Evolutionary conservation across 2,888 invertebrate genomes (phyloP).

Genomic region (Eristalis arbustorum): DNA sequence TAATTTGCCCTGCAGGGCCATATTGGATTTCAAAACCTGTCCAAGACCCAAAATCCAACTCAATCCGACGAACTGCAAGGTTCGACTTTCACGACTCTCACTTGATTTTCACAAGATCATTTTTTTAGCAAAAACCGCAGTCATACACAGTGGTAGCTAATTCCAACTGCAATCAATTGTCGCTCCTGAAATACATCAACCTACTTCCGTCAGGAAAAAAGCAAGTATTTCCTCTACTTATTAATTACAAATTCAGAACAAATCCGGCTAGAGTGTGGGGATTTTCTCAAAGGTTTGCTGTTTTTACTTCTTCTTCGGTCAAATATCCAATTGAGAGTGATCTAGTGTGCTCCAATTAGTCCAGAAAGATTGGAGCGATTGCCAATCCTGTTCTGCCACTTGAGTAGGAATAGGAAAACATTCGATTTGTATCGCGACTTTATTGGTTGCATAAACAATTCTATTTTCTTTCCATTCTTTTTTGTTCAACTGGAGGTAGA

Average conservation of each 20-base stretch:
- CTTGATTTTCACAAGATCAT: too few relatives aligned
- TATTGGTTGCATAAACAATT: background rate
- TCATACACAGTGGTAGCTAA: background rate
- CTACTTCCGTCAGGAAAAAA: slow-evolving; percentile 12
- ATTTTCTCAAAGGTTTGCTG: slow-evolving; percentile 4
- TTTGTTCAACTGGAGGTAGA: background rate
- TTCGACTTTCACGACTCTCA: too few relatives aligned
- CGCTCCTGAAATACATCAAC: background rate
- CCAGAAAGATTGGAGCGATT: slow-evolving; percentile 53
- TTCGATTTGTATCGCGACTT: background rate
- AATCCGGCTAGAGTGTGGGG: slow-evolving; percentile 30
- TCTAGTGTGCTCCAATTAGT: slow-evolving; percentile 57
- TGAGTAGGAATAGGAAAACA: background rate
- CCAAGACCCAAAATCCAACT: background rate
- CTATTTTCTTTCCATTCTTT: background rate
- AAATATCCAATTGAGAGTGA: slow-evolving; percentile 21
- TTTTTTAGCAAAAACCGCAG: too few relatives aligned
- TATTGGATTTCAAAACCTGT: background rate
- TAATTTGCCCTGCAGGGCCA: background rate
- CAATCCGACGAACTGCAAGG: background rate
- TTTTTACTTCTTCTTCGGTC: background rate
- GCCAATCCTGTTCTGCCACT: slow-evolving; percentile 39
- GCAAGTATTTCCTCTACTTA: background rate
- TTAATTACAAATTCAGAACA: slow-evolving; percentile 34
- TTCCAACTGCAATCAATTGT: background rate